Evolutionary conservation across 2,113 vertebrate genomes (phyloP).

Genomic region (Garra rufa): DNA sequence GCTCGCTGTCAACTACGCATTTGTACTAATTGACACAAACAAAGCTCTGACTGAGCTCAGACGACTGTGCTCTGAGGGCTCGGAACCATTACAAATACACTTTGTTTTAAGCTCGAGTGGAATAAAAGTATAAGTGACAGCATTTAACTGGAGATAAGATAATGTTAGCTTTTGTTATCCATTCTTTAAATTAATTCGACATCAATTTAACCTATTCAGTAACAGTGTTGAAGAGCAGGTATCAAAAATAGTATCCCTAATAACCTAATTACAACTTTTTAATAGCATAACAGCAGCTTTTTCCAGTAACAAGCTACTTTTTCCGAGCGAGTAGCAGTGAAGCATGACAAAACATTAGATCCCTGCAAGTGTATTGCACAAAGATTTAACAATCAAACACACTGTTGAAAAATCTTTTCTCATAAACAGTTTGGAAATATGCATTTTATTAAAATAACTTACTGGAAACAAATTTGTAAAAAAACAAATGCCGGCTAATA

Average conservation of each 20-base stretch:
- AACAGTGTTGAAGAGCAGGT: background rate
- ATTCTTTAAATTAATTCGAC: background rate
- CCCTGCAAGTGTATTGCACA: background rate
- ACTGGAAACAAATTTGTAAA: background rate
- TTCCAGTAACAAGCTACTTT: background rate
- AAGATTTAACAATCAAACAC: background rate
- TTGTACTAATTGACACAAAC: slow-evolving; percentile 1
- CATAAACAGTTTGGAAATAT: background rate
- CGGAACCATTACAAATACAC: background rate
- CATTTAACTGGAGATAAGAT: background rate
- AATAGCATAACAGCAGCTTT: background rate
- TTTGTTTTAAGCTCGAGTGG: background rate
- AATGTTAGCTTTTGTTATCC: background rate
- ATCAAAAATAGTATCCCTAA: background rate
- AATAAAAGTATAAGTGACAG: background rate
- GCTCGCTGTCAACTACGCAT: background rate
- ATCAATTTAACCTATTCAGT: background rate
- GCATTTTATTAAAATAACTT: background rate
- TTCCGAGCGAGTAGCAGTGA: background rate
- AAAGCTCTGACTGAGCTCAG: background rate
- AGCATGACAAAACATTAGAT: background rate
- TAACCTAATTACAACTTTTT: background rate
- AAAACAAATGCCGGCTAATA: background rate
- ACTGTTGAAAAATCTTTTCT: background rate
- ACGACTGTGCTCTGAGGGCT: background rate